Base-by-base conservation (phyloP, 2,888 invertebrate species). In the Drosophila yooni region DNA sequence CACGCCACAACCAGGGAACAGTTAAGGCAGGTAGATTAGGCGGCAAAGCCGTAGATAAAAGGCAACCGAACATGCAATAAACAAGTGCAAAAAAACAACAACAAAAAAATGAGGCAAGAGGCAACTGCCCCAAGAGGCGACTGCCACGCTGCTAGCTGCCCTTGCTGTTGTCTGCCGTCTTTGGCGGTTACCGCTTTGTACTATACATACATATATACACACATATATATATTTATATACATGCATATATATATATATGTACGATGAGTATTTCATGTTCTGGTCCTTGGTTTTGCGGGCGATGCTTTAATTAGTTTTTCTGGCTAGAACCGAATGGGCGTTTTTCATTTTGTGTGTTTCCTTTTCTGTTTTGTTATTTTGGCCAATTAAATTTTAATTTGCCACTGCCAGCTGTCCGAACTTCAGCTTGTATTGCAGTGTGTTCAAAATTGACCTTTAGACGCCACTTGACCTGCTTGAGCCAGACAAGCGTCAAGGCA, bases 281-380 rank as follows among this genome's bases (percentile, higher is more conserved):
- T 34, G 33, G 56, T 21, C 38, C 52, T 66, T 61, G 38, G 43
- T 58, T 60, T 64, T 81, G 74, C 56, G 56, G 69, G 71, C 65
- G 62, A 69, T 62, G 81, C 77, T 80, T 77, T 85, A 86, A 85
- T 88, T 88, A 85, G 86, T 73, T 88, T 86, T 74, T 51, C 62
- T 62, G 61, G 71, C 54, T 67, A 52, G 64, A 33, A 33, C 15
- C 64, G 53, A 67, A 66, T 15, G 36, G 57, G 25, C 58, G 36
- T 60, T 57, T n/a, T 56, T 56, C 38, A 38, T 29, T 38, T 27
- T 8, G 46, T 46, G 25, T 25, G 1, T 8, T 8, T 46, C 3
- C 8, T 8, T 51, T 54, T 36, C 27, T 29, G 38, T 36, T 25
- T 51, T 61, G 25, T 46, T 25, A 25, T 54, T 69, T 40, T 48